A percentile compares a stretch with the other conserved stretches of the same genome.
phyloP scores from a whole-genome alignment of 2,797 vertebrate genomes.

The Chaunax sp. region DNA sequence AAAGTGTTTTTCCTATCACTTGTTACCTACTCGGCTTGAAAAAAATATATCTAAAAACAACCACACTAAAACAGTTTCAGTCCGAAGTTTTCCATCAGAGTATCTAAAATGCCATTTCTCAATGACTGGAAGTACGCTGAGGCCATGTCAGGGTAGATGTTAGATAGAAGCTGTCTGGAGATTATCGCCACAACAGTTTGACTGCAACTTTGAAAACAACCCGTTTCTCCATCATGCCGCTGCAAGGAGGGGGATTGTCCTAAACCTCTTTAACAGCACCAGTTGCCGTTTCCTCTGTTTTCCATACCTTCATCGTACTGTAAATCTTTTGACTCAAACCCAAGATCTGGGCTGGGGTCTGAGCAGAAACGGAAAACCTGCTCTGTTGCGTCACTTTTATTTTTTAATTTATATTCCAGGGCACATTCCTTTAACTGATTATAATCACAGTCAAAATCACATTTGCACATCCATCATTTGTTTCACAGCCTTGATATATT shows the following conservation, averaged over 20 bases:
- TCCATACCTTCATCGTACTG: background rate
- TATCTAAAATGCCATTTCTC: background rate
- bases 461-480: background rate
- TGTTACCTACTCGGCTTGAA: background rate
- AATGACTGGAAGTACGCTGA: background rate
- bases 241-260: too few species aligned
- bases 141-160: background rate
- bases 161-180: background rate
- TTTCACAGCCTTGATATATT: slow-evolving; percentile 26
- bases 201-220: background rate
- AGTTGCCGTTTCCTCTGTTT: background rate
- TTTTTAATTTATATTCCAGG: slow-evolving; percentile 32
- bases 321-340: background rate
- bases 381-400: slow-evolving; percentile 23
- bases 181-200: background rate
- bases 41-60: background rate
- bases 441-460: slow-evolving; percentile 43
- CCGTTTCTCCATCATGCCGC: too few species aligned
- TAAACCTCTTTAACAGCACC: background rate
- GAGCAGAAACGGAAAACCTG: slow-evolving; percentile 47
- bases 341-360: too few species aligned
- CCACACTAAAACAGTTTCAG: background rate
- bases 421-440: slow-evolving; percentile 46
- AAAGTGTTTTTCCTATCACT: slow-evolving; percentile 14
- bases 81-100: too few species aligned